phyloP scores from a whole-genome alignment of 2,113 vertebrate species.

The Hydropotes inermis region DNA sequence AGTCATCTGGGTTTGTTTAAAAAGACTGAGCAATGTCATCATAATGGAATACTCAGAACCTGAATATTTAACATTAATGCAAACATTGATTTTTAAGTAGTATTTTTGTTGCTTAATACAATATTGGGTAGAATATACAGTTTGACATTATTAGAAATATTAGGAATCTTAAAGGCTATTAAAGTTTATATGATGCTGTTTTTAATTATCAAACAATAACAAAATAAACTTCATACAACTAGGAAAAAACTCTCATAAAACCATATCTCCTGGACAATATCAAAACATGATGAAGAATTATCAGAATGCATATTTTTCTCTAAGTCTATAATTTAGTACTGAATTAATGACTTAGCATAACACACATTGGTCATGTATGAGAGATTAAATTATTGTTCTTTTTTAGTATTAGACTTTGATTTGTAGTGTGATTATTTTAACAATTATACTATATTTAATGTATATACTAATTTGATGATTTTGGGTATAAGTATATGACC shows the following conservation, averaged over 20 bases:
- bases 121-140: not conserved
- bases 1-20: not conserved
- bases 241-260: not conserved
- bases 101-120: not conserved
- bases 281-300: not conserved
- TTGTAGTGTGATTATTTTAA: not conserved
- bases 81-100: not conserved
- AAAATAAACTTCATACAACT: not conserved
- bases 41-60: not conserved
- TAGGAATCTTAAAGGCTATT: not conserved
- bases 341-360: not conserved
- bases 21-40: not conserved
- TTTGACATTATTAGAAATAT: not conserved
- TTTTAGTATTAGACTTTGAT: not conserved
- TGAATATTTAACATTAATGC: not conserved
- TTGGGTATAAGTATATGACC: not conserved
- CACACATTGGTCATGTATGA: not conserved
- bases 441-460: not conserved
- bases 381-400: not conserved
- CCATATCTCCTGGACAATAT: not conserved
- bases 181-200: not conserved
- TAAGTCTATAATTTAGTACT: not conserved
- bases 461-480: not conserved
- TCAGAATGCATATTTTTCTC: not conserved
- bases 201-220: not conserved